These are phyloP conservation scores for Furcula furcula DNA, from an alignment of 2,888 invertebrate species.

Conservation along the genomic window DNA sequence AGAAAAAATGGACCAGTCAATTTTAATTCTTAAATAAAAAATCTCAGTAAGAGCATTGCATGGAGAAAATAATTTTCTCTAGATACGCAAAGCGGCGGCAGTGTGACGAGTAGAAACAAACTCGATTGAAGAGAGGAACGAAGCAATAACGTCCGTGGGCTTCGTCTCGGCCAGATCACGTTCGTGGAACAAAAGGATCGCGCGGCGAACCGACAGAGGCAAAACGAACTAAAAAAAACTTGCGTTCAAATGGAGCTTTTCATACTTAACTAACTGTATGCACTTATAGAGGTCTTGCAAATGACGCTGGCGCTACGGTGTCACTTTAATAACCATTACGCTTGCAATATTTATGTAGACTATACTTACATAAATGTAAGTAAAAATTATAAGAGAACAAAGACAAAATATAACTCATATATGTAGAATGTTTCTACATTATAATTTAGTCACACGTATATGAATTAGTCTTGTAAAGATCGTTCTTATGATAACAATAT, in stretches of 20 bases:
- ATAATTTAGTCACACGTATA: no score
- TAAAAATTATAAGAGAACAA: no score
- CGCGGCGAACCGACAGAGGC: constrained; percentile 55
- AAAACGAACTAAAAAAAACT: constrained; percentile 64
- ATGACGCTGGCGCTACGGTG: constrained; percentile 32
- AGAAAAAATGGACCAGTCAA: constrained; percentile 57
- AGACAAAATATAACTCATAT: no score
- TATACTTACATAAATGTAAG: neutral
- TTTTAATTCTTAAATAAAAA: constrained; percentile 38
- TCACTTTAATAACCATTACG: constrained; percentile 38
- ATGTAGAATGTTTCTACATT: no score
- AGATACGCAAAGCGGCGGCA: constrained; percentile 53
- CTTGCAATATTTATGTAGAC: constrained; percentile 26
- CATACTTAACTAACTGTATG: constrained; percentile 67
- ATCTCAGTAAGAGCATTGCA: constrained; percentile 35
- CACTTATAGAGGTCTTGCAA: constrained; percentile 48
- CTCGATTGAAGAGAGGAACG: constrained; percentile 62
- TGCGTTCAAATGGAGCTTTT: constrained; percentile 69
- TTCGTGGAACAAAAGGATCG: constrained; percentile 73
- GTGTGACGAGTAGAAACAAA: constrained; percentile 62
- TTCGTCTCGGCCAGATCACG: constrained; percentile 77
- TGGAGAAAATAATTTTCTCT: constrained; percentile 55
- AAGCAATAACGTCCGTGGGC: constrained; percentile 67
- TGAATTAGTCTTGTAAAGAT: no score
- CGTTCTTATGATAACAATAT: no score